Evolutionary conservation across 2,797 vertebrate genomes (phyloP), one percentile per base, ranked within the genome.

Genomic region (Rhinella marina): DNA sequence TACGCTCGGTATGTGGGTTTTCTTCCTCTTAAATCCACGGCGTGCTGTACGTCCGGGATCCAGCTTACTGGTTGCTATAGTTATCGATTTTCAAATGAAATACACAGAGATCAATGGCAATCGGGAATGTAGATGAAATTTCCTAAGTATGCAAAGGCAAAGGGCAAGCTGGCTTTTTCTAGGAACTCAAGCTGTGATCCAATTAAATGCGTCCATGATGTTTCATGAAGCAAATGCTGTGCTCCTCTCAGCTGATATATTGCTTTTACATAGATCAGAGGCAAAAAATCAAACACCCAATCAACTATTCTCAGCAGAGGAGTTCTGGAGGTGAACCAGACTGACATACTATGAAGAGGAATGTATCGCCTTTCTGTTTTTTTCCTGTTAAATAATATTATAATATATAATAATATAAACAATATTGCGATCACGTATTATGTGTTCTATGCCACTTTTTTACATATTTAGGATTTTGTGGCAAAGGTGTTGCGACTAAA

Each of bases 71-170:
- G 91, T 93, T 91, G 93, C 93, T 94, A 93, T 52, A 50, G 92
- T 92, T 94, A 96, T 97, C 95, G 96, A 97, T 97, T 96, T 96
- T 95, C 94, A 95, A 94, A 97, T 96, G 93, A 96, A 97, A 96
- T 96, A 94, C 95, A 93, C 92, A 95, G 94, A 95, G 95, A 93
- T 96, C 96, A 94, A 96, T 97, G 94, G 91, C 93, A 94, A 96
- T 97, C 94, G 95, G 92, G 92, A 93, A 90, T 95, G 95, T 95
- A 96, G 94, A 96, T 96, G 93, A 94, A 92, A 91, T 95, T 93
- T 94, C 92, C 93, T 93, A 93, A 93, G 92, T 93, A 94, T 61
- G 82, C 92, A 92, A 93, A 94, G 92, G 93, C 91, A 94, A 93
- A 95, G 94, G 94, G 93, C 93, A 94, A 92, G 92, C 91, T 93